These are phyloP conservation scores for Pangasius djambal DNA, from an alignment of 2,797 vertebrate species.

Conservation along the genomic window DNA sequence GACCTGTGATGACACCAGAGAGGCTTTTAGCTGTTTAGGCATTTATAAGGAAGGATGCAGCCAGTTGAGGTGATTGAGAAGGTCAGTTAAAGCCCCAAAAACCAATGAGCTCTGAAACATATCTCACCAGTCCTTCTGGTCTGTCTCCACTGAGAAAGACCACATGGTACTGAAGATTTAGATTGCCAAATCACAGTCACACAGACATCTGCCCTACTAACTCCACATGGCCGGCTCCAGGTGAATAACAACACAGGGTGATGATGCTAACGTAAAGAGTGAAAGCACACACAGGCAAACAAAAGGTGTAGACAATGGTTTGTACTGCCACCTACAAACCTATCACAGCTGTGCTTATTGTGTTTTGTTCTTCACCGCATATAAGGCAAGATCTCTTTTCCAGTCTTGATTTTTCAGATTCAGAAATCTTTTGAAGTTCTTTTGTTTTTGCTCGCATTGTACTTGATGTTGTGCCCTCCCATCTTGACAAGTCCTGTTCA, in stretches of 20 bases:
- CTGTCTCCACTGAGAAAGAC: slow-evolving; percentile 70
- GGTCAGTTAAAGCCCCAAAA: neutral
- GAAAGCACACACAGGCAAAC: slow-evolving; percentile 39
- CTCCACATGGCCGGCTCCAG: slow-evolving; percentile 42
- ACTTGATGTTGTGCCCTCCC: slow-evolving; percentile 49
- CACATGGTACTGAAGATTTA: slow-evolving; percentile 62
- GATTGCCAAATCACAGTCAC: slow-evolving; percentile 55
- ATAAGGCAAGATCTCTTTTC: slow-evolving; percentile 31
- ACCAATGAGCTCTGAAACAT: slow-evolving; percentile 32
- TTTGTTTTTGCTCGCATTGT: slow-evolving; percentile 50
- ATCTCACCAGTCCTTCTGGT: slow-evolving; percentile 62
- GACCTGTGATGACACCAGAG: neutral
- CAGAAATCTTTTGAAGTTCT: slow-evolving; percentile 48
- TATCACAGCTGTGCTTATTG: slow-evolving; percentile 65
- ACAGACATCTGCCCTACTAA: slow-evolving; percentile 50
- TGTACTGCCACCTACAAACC: slow-evolving; percentile 58
- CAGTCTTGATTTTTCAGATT: slow-evolving; percentile 50
- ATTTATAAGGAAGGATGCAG: neutral
- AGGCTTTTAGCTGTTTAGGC: neutral
- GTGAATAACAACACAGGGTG: slow-evolving; percentile 56
- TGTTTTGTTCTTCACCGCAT: slow-evolving; percentile 44
- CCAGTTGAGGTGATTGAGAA: neutral
- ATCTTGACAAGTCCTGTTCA: slow-evolving; percentile 47
- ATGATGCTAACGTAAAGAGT: slow-evolving; percentile 44
- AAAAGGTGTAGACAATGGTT: slow-evolving; percentile 48